Evolutionary conservation across 1,140 invertebrate species (phyloP).

Genomic region (Phymastichus coffea): DNA sequence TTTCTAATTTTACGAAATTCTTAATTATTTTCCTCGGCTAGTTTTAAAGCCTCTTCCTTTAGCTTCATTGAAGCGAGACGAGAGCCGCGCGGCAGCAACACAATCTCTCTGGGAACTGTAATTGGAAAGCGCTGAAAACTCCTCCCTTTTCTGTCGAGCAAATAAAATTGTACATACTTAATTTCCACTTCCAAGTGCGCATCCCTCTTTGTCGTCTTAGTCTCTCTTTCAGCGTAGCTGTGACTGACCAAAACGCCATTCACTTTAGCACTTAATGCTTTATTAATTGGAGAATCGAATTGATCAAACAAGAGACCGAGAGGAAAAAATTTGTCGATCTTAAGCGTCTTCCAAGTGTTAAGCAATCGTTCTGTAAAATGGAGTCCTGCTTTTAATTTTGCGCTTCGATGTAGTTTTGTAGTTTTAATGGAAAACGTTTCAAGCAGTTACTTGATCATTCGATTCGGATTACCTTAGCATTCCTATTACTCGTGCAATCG

Average conservation of each 20-base stretch:
- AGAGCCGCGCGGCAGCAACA: constrained; percentile 22
- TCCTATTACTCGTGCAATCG: too few species aligned
- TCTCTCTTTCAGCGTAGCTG: neutral
- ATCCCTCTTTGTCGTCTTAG: neutral
- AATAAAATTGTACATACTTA: constrained; percentile 27
- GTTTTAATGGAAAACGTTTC: too few species aligned
- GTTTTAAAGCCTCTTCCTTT: constrained; percentile 33
- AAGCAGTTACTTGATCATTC: too few species aligned
- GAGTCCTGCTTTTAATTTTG: too few species aligned
- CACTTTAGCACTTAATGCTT: constrained; percentile 22
- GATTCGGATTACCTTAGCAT: too few species aligned
- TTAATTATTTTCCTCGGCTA: constrained; percentile 39
- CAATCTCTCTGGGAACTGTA: constrained; percentile 37
- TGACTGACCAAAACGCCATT: too few species aligned
- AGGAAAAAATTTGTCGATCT: neutral
- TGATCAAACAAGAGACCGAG: too few species aligned
- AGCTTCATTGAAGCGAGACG: too few species aligned
- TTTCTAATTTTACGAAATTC: constrained; percentile 42
- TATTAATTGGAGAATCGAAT: constrained; percentile 29
- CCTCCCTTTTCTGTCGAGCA: neutral
- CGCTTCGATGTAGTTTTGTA: too few species aligned
- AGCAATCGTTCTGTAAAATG: too few species aligned
- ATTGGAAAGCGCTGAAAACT: constrained; percentile 37
- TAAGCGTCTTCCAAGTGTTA: too few species aligned
- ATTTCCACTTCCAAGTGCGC: neutral